Evolutionary conservation across 2,797 vertebrate genomes (phyloP).

Genomic region (Chaetophractus vellerosus): DNA sequence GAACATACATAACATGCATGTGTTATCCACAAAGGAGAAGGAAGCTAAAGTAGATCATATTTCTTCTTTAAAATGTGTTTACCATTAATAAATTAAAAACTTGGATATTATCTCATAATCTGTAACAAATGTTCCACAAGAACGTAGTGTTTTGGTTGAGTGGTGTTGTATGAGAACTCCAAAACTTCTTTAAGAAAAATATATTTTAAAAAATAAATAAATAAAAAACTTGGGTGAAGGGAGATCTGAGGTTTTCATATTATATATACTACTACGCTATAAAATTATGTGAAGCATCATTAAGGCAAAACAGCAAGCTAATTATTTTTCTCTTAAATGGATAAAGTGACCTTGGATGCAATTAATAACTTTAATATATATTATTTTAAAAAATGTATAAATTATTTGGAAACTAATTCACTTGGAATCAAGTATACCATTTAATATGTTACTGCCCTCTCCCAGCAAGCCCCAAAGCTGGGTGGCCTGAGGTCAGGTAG

Average conservation of each 20-base stretch:
- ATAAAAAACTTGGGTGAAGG: neutral
- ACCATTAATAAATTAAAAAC: conserved; percentile 34
- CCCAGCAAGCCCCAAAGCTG: neutral
- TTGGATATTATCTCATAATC: neutral
- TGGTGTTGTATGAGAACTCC: too few relatives aligned
- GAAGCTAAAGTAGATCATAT: neutral
- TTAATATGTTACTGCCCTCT: neutral
- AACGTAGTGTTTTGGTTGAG: too few relatives aligned
- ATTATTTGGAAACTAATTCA: conserved; percentile 41
- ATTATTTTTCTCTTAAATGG: conserved; percentile 1
- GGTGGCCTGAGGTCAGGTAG: neutral
- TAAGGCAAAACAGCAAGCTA: neutral
- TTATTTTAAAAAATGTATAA: neutral
- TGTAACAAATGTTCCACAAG: too few relatives aligned
- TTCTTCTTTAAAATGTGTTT: neutral
- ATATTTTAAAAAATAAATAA: neutral
- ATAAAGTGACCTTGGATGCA: neutral
- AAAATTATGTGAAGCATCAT: neutral
- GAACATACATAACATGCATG: neutral
- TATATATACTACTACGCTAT: neutral
- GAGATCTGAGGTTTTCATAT: conserved; percentile 29
- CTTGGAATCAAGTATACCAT: neutral
- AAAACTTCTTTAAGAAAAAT: too few relatives aligned
- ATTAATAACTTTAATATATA: conserved; percentile 28
- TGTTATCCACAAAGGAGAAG: neutral